Evolutionary conservation across 2,797 vertebrate species (phyloP), one percentile per base, ranked within the genome.

Genomic region (Smutsia temminckii): DNA sequence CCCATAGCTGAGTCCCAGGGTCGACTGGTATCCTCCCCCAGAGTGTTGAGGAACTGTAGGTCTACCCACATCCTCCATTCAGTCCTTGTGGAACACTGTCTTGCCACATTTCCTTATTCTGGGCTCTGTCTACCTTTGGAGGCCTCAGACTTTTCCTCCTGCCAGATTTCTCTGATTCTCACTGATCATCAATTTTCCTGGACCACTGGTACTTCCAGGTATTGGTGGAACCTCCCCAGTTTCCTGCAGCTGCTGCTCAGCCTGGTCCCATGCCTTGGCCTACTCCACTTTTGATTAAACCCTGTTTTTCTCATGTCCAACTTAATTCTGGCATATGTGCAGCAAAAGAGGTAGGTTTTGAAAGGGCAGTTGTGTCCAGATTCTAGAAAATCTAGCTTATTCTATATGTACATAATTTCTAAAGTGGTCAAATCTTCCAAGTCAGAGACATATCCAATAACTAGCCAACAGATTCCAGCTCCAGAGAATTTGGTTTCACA

Each of bases 401-500:
- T 59, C 51, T 89, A n/a, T 14, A 72, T 32, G 20, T 21, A 16
- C 40, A 64, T 11, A 57, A 10, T 85, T 77, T 93, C 88, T 78
- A 80, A 95, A 91, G 20, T 9, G 17, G 46, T 85, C 84, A 85
- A 0, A 83, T 91, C 59, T 95, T 95, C 63, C 94, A 92, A 89
- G 37, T 89, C 63, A 84, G 37, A 95, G 14, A 64, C 42, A 77
- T 10, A 94, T 23, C 72, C 42, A 78, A 23, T 42, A 95, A 80
- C 23, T 42, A 92, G 37, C 37, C 91, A 95, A 85, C 25, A 85
- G 79, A 81, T 69, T 89, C 71, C 18, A 92, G 21, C 85, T 85
- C 84, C 81, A 71, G 89, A 94, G 57, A 91, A 95, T 75, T 95
- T 83, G 68, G 59, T 96, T 95, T 94, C 84, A 79, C 78, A 91